phyloP scores from a whole-genome alignment of 2,797 vertebrate species.

The Enteromius fasciolatus region DNA sequence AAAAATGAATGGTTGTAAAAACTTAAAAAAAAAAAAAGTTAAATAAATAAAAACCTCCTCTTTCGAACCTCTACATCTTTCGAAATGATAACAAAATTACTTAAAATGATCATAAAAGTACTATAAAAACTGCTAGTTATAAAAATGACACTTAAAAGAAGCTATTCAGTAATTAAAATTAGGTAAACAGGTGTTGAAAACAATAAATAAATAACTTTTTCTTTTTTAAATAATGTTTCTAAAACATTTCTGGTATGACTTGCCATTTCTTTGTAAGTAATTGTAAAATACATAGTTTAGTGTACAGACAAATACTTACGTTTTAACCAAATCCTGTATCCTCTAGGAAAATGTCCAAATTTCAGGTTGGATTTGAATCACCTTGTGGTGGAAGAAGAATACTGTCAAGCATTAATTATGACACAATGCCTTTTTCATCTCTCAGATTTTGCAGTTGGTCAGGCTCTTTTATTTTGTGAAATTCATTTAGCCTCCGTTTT shows the following conservation, averaged over 20 bases:
- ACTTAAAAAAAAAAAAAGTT: neutral
- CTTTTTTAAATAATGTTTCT: neutral
- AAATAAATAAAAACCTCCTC: neutral
- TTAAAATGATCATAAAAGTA: no score
- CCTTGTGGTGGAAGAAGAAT: neutral
- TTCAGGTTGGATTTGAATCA: neutral
- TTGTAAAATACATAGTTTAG: neutral
- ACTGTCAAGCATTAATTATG: neutral
- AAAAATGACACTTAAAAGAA: neutral
- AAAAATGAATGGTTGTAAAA: neutral
- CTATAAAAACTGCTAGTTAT: neutral
- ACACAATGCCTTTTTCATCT: neutral
- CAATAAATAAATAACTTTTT: neutral
- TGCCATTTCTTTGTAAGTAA: neutral
- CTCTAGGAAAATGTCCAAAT: no score
- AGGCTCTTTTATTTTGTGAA: neutral
- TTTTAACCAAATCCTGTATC: no score
- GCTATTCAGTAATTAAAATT: neutral
- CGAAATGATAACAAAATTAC: neutral
- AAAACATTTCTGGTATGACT: neutral
- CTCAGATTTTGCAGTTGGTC: neutral
- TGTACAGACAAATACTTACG: no score
- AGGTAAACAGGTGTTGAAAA: neutral
- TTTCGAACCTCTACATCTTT: neutral
- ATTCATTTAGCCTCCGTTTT: neutral